phyloP scores from a whole-genome alignment of 2,888 invertebrate species.

The Ganaspis brasiliensis region DNA sequence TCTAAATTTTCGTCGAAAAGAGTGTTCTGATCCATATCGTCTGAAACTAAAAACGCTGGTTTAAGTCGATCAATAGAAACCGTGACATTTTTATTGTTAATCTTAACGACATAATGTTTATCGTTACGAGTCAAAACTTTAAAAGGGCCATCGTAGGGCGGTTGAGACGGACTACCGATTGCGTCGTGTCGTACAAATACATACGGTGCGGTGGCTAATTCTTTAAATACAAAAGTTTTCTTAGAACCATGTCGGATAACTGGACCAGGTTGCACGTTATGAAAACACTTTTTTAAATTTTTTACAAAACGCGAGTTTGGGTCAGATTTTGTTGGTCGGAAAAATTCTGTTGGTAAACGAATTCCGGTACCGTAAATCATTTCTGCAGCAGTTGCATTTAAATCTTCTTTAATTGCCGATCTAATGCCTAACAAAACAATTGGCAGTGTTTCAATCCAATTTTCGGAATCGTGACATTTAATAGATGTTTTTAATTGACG shows the following conservation, averaged over 20 bases:
- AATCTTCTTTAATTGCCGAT: constrained; percentile 33
- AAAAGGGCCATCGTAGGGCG: constrained; percentile 47
- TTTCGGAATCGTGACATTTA: constrained; percentile 34
- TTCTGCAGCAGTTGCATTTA: constrained; percentile 17
- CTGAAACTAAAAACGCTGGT: not conserved
- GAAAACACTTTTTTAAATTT: not conserved
- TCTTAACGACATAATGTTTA: not conserved
- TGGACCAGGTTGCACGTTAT: constrained; percentile 3
- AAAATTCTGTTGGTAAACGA: not conserved
- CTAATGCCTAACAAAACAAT: constrained; percentile 35
- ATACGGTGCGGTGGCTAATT: constrained; percentile 16
- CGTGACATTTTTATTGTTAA: constrained; percentile 9
- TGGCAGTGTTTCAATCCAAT: constrained; percentile 58
- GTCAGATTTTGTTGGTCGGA: not conserved
- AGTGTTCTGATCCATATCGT: not conserved
- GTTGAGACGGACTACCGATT: not conserved
- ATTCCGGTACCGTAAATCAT: not conserved
- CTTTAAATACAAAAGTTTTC: not conserved
- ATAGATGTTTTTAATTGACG: constrained; percentile 44
- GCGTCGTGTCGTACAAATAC: constrained; percentile 43
- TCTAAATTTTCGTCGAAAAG: too few relatives aligned
- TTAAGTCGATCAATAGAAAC: not conserved
- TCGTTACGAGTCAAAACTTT: not conserved
- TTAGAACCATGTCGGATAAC: constrained; percentile 1
- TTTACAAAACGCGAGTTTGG: not conserved